These are phyloP conservation scores for Metalampra italica DNA, from an alignment of 2,888 invertebrate species.

Conservation along the genomic window DNA sequence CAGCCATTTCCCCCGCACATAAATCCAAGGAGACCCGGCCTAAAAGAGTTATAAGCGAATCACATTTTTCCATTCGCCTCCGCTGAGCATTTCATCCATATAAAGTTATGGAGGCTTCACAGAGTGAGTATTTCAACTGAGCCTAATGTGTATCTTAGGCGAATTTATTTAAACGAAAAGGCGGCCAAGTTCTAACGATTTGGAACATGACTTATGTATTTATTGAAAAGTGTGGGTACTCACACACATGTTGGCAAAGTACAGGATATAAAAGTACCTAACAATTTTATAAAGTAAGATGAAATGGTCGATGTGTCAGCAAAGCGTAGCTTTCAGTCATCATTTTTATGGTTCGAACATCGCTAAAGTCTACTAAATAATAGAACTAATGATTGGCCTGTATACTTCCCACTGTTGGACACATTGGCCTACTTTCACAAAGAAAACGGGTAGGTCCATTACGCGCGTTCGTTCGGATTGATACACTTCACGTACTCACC, in stretches of 20 bases:
- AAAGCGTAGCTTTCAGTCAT: too few relatives aligned
- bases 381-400: neutral
- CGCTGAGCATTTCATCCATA: constrained; percentile 21
- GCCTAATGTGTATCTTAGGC: constrained; percentile 8
- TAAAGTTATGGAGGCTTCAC: constrained; percentile 12
- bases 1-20: constrained; percentile 48
- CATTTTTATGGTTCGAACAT: too few relatives aligned
- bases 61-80: constrained; percentile 46
- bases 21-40: constrained; percentile 41
- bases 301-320: too few relatives aligned
- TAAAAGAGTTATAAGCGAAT: constrained; percentile 59
- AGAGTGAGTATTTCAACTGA: constrained; percentile 8
- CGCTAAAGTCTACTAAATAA: too few relatives aligned
- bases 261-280: too few relatives aligned
- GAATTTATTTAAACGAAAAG: constrained; percentile 1
- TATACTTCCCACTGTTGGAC: neutral
- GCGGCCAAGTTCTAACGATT: neutral
- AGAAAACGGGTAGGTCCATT: too few relatives aligned
- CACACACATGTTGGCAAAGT: too few relatives aligned
- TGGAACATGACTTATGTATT: neutral
- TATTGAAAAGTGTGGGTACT: neutral
- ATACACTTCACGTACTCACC: too few relatives aligned
- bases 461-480: too few relatives aligned
- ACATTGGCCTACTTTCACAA: too few relatives aligned
- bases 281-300: too few relatives aligned